Conservation (phyloP, 2,797 vertebrate genomes). For the Forpus xanthops region DNA sequence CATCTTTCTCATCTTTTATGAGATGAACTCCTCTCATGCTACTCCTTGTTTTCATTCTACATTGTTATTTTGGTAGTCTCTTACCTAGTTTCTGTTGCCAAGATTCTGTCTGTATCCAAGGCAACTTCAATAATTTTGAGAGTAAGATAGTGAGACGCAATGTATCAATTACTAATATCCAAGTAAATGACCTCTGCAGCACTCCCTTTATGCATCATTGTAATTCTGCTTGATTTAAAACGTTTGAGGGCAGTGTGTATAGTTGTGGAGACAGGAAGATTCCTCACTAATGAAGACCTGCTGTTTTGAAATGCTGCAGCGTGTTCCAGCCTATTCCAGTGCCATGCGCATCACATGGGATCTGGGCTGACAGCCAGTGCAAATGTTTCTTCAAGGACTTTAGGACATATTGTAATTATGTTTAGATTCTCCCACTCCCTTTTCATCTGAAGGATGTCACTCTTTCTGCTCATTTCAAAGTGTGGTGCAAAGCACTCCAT, state of each 20-base stretch:
- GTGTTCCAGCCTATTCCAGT: constrained; percentile 53
- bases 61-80: constrained; percentile 34
- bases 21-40: not conserved
- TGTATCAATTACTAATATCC: constrained; percentile 33
- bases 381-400: constrained; percentile 67
- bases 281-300: constrained; percentile 52
- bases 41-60: constrained; percentile 14
- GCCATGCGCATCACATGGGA: constrained; percentile 38
- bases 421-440: constrained; percentile 54
- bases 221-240: constrained; percentile 12
- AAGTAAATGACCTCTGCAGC: not conserved
- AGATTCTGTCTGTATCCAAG: constrained; percentile 48
- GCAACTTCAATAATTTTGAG: constrained; percentile 42
- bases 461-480: constrained; percentile 50
- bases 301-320: constrained; percentile 47
- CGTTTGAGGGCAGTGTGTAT: constrained; percentile 11
- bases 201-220: not conserved
- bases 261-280: constrained; percentile 28
- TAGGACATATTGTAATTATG: constrained; percentile 67
- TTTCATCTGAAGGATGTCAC: constrained; percentile 56
- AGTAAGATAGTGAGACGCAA: not conserved
- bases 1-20: not conserved
- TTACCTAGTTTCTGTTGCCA: constrained; percentile 13
- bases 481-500: not conserved
- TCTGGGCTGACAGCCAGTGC: constrained; percentile 65